phyloP scores from a whole-genome alignment of 2,888 invertebrate genomes.

The Acronicta alni region DNA sequence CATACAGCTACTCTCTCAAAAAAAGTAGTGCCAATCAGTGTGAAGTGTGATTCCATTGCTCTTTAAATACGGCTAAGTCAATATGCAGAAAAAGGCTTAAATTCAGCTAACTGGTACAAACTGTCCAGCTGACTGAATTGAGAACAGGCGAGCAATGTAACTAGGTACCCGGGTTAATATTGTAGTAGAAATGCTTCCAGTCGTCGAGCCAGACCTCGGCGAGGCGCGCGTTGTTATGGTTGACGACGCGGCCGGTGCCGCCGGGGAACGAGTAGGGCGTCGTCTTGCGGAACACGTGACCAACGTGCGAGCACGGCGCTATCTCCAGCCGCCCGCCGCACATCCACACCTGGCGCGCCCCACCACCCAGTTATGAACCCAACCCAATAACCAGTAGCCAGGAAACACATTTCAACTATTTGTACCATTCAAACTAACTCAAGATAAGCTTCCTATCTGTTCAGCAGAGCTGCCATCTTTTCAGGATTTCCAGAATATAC shows the following conservation, averaged over 20 bases:
- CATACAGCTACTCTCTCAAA: too few relatives aligned
- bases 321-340: constrained; percentile 98
- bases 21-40: too few relatives aligned
- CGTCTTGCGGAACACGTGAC: constrained; percentile 99
- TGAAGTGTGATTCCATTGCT: too few relatives aligned
- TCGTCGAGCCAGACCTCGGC: constrained; percentile 99
- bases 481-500: not conserved
- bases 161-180: constrained; percentile 97
- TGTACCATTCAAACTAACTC: not conserved
- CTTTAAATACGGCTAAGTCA: not conserved
- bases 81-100: not conserved
- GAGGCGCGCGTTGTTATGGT: constrained; percentile 99
- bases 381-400: constrained; percentile 50
- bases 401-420: constrained; percentile 21
- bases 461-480: not conserved
- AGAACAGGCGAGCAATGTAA: constrained; percentile 26
- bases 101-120: not conserved
- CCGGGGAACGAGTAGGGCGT: constrained; percentile 99
- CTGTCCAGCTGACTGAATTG: constrained; percentile 18
- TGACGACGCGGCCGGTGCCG: constrained; percentile 98
- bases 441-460: not conserved
- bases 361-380: constrained; percentile 53
- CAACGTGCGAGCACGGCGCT: constrained; percentile 98
- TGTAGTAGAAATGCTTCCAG: constrained; percentile 99
- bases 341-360: constrained; percentile 96